Evolutionary conservation across 2,888 invertebrate species (phyloP), one percentile per base, ranked within the genome.

Genomic region (Crocallis elinguaria): DNA sequence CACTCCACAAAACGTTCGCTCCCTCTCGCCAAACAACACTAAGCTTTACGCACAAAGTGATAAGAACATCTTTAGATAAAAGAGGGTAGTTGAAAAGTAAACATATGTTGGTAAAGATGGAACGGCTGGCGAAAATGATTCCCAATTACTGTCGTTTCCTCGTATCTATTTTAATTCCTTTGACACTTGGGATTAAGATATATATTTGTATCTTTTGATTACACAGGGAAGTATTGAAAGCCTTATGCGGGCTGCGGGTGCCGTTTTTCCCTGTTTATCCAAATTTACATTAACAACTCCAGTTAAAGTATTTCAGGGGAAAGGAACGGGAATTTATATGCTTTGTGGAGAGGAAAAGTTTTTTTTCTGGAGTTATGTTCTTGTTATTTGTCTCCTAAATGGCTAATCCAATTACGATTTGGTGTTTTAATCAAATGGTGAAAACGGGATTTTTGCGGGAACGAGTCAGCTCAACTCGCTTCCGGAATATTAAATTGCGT

Each of bases 121-220:
- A 60, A 69, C 53, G 50, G 55, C 53, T 64, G 50, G 49, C 63
- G 61, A 62, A 67, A 71, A 69, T 68, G 67, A 73, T 71, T 70
- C 64, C 66, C 66, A 71, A 73, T 75, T 72, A 71, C 64, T 64
- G 63, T 49, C 59, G 60, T 66, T 64, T 52, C 51, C 57, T 54
- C 62, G 59, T 62, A 64, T 69, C 64, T 51, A 46, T 56, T 62
- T 61, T 71, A 68, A 73, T 73, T 67, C 66, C 61, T 77, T 73
- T 73, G 69, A 53, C 60, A 53, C 52, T 32, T 35, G 29, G 45
- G 35, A 52, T 52, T 46, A 52, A 52, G 46, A 52, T 52, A 46
- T 44, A 39, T 50, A 21, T 35, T 32, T 30, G 43, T 50, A 32
- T 52, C 38, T 41, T 51, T 36, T 46, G 52, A 46, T 46, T 52